These are phyloP conservation scores for Ageneiosus marmoratus DNA, from an alignment of 2,113 vertebrate genomes.

Conservation along the genomic window DNA sequence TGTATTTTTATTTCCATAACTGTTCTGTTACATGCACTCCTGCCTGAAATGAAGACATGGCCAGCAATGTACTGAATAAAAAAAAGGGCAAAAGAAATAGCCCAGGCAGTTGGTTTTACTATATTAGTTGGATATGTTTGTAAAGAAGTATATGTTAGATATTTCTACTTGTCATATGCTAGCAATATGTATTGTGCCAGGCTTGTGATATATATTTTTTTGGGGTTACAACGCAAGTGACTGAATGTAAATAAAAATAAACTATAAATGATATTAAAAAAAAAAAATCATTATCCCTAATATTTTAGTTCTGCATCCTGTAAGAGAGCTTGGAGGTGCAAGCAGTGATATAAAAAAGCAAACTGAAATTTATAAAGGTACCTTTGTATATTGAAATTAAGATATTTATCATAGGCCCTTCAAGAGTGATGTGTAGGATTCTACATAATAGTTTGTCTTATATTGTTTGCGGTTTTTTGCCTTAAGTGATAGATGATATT, in stretches of 20 bases:
- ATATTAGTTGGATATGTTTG: conserved; percentile 82
- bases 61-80: conserved; percentile 66
- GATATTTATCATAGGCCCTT: conserved; percentile 80
- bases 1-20: conserved; percentile 57
- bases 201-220: conserved; percentile 78
- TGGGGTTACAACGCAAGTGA: conserved; percentile 84
- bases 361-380: conserved; percentile 69
- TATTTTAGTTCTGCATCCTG: conserved; percentile 81
- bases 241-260: conserved; percentile 84
- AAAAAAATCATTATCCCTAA: conserved; percentile 70
- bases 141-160: conserved; percentile 85
- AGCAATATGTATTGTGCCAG: conserved; percentile 89
- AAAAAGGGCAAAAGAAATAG: conserved; percentile 29
- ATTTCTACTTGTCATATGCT: conserved; percentile 87
- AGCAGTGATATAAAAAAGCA: conserved; percentile 53
- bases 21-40: conserved; percentile 64
- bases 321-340: conserved; percentile 57
- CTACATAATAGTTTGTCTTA: conserved; percentile 77
- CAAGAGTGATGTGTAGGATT: conserved; percentile 78
- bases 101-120: conserved; percentile 64
- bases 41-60: conserved; percentile 71
- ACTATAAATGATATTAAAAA: conserved; percentile 68
- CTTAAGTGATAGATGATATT: conserved; percentile 95
- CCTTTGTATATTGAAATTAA: conserved; percentile 78
- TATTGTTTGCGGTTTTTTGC: conserved; percentile 89